Conservation (phyloP, 2,888 invertebrate species). For the Polydrusus pterygomalis region DNA sequence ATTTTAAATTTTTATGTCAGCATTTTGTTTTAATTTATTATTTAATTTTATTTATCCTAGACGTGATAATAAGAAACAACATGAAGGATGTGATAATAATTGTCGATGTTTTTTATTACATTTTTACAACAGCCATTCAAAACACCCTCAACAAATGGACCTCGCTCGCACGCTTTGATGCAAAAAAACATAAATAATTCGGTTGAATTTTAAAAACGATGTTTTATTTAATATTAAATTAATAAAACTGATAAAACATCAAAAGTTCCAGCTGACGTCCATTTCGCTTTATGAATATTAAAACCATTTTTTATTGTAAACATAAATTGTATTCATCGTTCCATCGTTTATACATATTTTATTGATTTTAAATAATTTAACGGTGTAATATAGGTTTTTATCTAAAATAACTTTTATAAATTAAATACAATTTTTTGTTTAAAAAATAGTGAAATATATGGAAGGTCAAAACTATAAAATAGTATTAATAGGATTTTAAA, state of each 20-base stretch:
- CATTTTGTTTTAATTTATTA: too few species aligned
- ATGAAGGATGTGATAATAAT: too few species aligned
- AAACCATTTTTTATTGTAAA: background rate
- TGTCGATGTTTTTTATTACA: too few species aligned
- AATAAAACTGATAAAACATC: conserved; percentile 18
- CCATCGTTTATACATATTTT: background rate
- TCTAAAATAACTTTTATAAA: too few species aligned
- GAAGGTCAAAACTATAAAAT: too few species aligned
- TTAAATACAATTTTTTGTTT: too few species aligned
- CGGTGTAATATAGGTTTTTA: too few species aligned
- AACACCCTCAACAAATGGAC: background rate
- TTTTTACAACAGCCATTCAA: background rate
- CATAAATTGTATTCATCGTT: conserved; percentile 1
- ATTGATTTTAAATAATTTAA: background rate
- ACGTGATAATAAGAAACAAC: too few species aligned
- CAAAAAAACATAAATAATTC: conserved; percentile 20
- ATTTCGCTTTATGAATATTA: conserved; percentile 15
- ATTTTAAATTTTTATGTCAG: too few species aligned
- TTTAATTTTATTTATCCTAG: too few species aligned
- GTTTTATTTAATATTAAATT: conserved; percentile 18
- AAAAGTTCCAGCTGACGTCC: conserved; percentile 8
- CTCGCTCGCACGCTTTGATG: background rate
- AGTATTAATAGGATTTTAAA: too few species aligned
- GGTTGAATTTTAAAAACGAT: conserved; percentile 5
- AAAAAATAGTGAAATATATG: too few species aligned